Evolutionary conservation across 1,140 invertebrate genomes (phyloP).

Genomic region (Ceratoteleas bidentatus): DNA sequence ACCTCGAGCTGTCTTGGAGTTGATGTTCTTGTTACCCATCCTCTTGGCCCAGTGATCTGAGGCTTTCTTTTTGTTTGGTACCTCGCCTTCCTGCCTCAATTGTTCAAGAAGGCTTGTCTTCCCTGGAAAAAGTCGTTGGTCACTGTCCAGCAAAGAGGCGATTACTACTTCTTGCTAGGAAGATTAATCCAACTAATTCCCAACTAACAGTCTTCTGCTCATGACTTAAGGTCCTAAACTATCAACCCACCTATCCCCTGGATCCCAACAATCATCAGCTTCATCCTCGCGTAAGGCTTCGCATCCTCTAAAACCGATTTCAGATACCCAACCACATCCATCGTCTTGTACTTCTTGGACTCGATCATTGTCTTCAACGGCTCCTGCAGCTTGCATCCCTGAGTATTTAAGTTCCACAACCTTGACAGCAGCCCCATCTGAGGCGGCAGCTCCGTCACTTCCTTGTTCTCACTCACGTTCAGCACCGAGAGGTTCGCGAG

Average conservation of each 20-base stretch:
- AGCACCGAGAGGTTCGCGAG: constrained; percentile 95
- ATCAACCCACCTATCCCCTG: constrained; percentile 86
- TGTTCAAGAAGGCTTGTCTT: constrained; percentile 93
- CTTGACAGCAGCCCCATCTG: constrained; percentile 96
- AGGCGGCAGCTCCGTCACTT: constrained; percentile 93
- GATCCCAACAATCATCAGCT: constrained; percentile 98
- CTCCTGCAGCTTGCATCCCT: constrained; percentile 93
- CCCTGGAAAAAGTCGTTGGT: constrained; percentile 29
- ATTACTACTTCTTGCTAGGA: too few species aligned
- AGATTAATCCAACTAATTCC: too few species aligned
- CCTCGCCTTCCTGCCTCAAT: constrained; percentile 91
- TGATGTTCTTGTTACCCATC: constrained; percentile 94
- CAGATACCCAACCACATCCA: constrained; percentile 97
- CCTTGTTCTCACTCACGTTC: constrained; percentile 94
- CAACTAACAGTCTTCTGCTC: too few species aligned
- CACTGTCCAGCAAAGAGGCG: background rate
- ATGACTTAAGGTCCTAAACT: too few species aligned
- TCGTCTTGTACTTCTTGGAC: constrained; percentile 96
- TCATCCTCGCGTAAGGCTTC: constrained; percentile 96
- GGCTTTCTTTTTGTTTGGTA: constrained; percentile 87
- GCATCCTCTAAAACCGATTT: constrained; percentile 95
- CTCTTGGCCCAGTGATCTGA: constrained; percentile 96
- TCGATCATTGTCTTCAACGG: constrained; percentile 96
- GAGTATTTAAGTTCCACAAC: constrained; percentile 97
- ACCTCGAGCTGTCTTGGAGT: constrained; percentile 87